Percentiles rank a stretch among this genome's conserved stretches.
Conservation (phyloP, 2,888 invertebrate genomes). For the Biston stratarius region DNA sequence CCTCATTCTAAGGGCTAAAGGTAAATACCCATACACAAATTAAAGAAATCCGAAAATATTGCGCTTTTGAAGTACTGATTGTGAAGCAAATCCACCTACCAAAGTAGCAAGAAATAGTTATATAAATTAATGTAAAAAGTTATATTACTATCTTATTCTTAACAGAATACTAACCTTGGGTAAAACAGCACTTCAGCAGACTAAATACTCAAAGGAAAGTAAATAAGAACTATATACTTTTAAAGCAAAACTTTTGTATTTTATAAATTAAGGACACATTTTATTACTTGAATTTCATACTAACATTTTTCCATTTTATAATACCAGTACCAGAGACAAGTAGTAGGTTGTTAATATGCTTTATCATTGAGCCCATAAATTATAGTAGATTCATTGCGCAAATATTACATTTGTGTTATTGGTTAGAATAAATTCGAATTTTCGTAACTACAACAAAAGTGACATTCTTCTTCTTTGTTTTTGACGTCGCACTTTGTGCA, state of each 20-base stretch:
- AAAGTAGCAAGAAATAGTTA: too few relatives aligned
- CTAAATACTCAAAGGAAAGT: background rate
- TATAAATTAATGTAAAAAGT: too few relatives aligned
- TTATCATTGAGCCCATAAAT: conserved; percentile 11
- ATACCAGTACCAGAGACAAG: background rate
- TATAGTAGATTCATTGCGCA: background rate
- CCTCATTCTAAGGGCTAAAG: too few relatives aligned
- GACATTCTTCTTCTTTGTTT: background rate
- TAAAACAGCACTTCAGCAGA: background rate
- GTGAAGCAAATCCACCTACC: too few relatives aligned
- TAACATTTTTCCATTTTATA: conserved; percentile 10
- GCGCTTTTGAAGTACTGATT: too few relatives aligned
- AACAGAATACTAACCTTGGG: background rate
- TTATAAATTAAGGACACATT: background rate
- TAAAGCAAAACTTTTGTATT: background rate
- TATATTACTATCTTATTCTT: background rate
- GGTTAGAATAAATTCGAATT: too few relatives aligned
- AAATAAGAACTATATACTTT: background rate
- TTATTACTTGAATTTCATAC: background rate
- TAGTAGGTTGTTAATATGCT: conserved; percentile 11
- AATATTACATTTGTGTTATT: background rate
- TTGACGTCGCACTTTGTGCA: background rate
- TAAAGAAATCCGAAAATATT: too few relatives aligned
- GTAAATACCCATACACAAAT: too few relatives aligned
- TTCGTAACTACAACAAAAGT: background rate